Evolutionary conservation across 2,888 invertebrate genomes (phyloP), one percentile per base, ranked within the genome.

Genomic region (Microplitis manilae): DNA sequence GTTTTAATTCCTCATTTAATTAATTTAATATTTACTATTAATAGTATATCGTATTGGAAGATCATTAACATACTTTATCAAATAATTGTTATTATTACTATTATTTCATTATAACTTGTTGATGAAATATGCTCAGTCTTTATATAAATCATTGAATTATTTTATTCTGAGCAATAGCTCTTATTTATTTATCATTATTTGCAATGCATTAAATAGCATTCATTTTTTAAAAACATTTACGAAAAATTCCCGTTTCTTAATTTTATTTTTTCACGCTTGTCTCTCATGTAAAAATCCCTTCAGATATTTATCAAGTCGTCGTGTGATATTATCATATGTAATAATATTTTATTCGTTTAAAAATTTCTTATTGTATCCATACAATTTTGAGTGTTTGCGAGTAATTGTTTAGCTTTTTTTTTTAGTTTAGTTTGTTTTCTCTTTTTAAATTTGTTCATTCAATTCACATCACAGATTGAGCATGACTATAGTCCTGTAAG

Each of bases 381-480:
- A 62, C 64, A 62, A 61, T 62, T 62, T 62, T 65, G 38, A 65
- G 30, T 65, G 20, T 62, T 62, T 62, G 62, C 20, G n/a, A 62
- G 7, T 30, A 38, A 8, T 15, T 59, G 59, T 40, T 20, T 40
- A 6, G n/a, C 8, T 30, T 30, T 60, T 13, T 2, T 40, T 40
- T 71, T 60, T 38, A 59, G 15, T 40, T 71, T 67, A 15, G 15
- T 64, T 60, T 15, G 15, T 69, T 65, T 30, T 62, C 65, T 30
- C 20, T 65, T 50, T 50, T 50, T 50, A 50, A 9, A 59, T 62
- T 59, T 15, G 59, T 71, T 71, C 17, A n/a, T n/a, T 69, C 65
- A 62, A 50, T 40, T 73, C 15, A 38, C 69, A 73, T 77, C 69
- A 73, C 69, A 73, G 69, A 61, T 77, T 73, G 77, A 73, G 69